A percentile compares a stretch with the other conserved stretches of the same genome.
phyloP scores from a whole-genome alignment of 2,888 invertebrate genomes.

The Hymenopus coronatus region DNA sequence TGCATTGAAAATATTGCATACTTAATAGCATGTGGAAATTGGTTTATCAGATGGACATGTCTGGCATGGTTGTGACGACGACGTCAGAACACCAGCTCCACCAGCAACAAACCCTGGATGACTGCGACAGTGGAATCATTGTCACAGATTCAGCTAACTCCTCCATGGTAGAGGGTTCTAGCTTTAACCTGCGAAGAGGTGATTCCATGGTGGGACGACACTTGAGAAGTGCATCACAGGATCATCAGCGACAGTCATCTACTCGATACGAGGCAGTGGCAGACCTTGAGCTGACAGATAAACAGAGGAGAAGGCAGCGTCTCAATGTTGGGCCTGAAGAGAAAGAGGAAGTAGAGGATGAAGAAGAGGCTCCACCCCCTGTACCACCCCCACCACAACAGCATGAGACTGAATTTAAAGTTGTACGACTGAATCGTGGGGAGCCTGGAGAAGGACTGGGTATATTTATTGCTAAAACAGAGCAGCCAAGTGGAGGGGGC shows the following conservation, averaged over 20 bases:
- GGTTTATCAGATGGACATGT: not conserved
- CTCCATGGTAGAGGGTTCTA: slow-evolving; percentile 55
- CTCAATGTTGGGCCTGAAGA: not conserved
- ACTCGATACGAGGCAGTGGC: not conserved
- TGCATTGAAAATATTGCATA: too few species aligned
- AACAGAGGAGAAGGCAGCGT: slow-evolving; percentile 29
- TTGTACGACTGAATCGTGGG: slow-evolving; percentile 57
- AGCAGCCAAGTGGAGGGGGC: slow-evolving; percentile 50
- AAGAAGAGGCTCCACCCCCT: slow-evolving; percentile 48
- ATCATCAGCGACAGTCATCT: slow-evolving; percentile 8
- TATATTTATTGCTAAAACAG: slow-evolving; percentile 66
- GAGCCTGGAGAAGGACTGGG: slow-evolving; percentile 63
- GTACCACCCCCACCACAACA: slow-evolving; percentile 44
- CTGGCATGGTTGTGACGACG: not conserved
- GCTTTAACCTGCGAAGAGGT: not conserved
- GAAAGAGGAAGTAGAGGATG: not conserved
- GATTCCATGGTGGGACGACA: not conserved
- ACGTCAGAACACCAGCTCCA: not conserved
- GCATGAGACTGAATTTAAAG: slow-evolving; percentile 41
- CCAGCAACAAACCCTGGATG: slow-evolving; percentile 44
- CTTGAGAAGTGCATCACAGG: slow-evolving; percentile 30
- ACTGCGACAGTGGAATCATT: slow-evolving; percentile 69
- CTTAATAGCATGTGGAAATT: not conserved
- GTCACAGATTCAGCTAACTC: slow-evolving; percentile 70
- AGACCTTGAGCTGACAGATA: slow-evolving; percentile 35